Conservation (phyloP, 2,888 invertebrate genomes). For the Agrotis ipsilon region DNA sequence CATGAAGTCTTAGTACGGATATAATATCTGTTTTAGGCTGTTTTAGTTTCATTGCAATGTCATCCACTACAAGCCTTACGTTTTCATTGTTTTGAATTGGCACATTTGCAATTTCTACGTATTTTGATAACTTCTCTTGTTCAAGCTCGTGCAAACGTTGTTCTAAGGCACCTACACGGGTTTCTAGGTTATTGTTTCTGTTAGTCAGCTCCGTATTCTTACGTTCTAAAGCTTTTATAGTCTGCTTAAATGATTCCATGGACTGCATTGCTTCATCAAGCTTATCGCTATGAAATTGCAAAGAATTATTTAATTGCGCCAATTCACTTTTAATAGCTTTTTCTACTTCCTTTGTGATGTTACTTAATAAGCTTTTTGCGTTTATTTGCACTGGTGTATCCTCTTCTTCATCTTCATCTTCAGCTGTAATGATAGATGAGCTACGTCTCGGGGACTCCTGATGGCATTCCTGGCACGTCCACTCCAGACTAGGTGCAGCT, state of each 20-base stretch:
- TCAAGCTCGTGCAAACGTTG: constrained; percentile 2
- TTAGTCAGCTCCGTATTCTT: constrained; percentile 1
- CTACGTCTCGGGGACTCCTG: neutral
- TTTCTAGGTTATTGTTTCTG: neutral
- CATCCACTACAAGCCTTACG: no score
- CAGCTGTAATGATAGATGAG: neutral
- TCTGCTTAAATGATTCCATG: constrained; percentile 5
- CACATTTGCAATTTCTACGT: neutral
- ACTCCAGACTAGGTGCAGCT: neutral
- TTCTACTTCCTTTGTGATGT: neutral
- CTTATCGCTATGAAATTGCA: neutral
- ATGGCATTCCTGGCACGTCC: neutral
- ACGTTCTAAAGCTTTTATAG: neutral
- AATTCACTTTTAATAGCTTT: neutral
- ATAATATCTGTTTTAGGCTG: no score
- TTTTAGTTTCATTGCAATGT: no score
- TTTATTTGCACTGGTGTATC: neutral
- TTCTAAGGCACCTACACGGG: constrained; percentile 1
- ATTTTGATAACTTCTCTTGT: constrained; percentile 1
- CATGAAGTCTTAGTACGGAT: neutral
- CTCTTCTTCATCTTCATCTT: neutral
- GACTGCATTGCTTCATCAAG: constrained; percentile 10
- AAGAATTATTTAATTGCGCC: neutral
- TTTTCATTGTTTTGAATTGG: neutral
- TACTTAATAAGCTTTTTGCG: neutral